Conservation (phyloP, 2,888 invertebrate species). For the Mythimna lalbum region DNA sequence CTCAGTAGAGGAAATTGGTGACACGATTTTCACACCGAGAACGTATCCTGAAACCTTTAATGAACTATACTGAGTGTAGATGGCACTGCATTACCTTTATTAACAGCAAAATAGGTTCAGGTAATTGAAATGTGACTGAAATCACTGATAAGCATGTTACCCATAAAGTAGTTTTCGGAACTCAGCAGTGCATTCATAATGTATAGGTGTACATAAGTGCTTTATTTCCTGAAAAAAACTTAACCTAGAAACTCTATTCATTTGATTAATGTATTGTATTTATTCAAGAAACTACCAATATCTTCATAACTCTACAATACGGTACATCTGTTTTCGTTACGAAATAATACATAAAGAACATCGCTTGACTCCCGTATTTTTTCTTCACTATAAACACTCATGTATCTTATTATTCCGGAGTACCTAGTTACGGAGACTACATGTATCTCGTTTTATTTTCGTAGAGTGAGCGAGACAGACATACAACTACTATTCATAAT, state of each 20-base stretch:
- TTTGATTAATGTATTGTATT: not conserved
- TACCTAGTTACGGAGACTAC: slow-evolving; percentile 49
- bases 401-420: slow-evolving; percentile 44
- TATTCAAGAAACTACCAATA: not conserved
- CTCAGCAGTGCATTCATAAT: not conserved
- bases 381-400: slow-evolving; percentile 34
- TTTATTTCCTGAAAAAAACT: not conserved
- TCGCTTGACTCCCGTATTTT: slow-evolving; percentile 22
- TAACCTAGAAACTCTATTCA: slow-evolving; percentile 3
- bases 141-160: not conserved
- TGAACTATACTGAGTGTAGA: slow-evolving; percentile 39
- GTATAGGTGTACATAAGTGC: not conserved
- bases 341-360: slow-evolving; percentile 14
- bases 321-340: not conserved
- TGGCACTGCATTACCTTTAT: slow-evolving; percentile 46
- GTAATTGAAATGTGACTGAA: not conserved
- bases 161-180: not conserved
- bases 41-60: slow-evolving; percentile 9
- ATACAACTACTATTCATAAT: slow-evolving; percentile 63
- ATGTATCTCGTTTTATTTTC: slow-evolving; percentile 62
- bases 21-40: slow-evolving; percentile 6
- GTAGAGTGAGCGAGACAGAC: slow-evolving; percentile 57
- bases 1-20: not conserved
- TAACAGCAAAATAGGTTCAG: slow-evolving; percentile 21
- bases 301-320: not conserved